Percentiles rank a stretch among this genome's conserved stretches.
Conservation (phyloP, 2,797 vertebrate species). For the Muscicapa striata region DNA sequence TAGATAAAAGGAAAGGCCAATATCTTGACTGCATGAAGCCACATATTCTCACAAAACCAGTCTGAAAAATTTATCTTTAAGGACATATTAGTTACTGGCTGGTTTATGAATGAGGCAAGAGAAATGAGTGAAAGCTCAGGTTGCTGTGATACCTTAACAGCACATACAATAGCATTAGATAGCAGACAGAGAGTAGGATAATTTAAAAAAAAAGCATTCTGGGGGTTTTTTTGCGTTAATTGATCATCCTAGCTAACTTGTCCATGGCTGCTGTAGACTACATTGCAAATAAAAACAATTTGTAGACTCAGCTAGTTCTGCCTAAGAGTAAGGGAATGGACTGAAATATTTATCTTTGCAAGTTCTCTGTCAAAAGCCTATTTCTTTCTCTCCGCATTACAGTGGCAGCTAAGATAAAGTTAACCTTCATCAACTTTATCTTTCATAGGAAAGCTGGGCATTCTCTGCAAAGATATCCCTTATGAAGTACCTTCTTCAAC, state of each 20-base stretch:
- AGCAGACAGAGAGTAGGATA: background rate
- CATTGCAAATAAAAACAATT: background rate
- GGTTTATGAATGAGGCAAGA: background rate
- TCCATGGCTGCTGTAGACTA: background rate
- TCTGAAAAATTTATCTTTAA: background rate
- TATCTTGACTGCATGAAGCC: background rate
- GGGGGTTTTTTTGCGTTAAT: background rate
- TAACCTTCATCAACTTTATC: background rate
- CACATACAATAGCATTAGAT: background rate
- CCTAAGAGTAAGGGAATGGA: background rate
- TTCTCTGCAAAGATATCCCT: background rate
- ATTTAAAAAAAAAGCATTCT: background rate
- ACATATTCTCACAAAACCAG: background rate
- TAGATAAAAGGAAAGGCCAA: background rate
- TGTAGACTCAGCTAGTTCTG: accelerated
- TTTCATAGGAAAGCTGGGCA: background rate
- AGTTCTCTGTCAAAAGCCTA: background rate
- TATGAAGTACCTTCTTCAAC: background rate
- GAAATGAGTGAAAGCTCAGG: background rate
- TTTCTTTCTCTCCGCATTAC: background rate
- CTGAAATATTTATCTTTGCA: background rate
- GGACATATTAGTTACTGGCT: background rate
- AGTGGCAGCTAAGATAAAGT: background rate
- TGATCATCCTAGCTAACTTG: background rate
- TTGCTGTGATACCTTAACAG: background rate